Evolutionary conservation across 2,797 vertebrate genomes (phyloP).

Genomic region (Geotrypetes seraphini): DNA sequence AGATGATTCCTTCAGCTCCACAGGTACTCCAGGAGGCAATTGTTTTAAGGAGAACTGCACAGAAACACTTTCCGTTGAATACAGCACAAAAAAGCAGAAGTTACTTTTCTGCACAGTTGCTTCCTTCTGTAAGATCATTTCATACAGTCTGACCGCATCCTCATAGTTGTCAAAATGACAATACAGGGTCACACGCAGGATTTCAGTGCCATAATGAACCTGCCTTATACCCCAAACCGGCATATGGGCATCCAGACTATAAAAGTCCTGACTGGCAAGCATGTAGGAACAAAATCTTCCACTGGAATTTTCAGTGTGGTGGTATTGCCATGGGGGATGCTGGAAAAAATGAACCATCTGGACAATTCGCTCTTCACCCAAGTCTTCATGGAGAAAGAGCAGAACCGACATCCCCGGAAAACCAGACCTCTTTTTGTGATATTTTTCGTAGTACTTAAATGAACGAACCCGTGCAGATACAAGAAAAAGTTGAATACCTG

Average conservation of each 20-base stretch:
- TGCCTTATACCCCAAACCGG: slow-evolving; percentile 82
- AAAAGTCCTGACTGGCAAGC: slow-evolving; percentile 70
- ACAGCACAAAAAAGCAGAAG: slow-evolving; percentile 71
- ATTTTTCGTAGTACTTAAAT: slow-evolving; percentile 27
- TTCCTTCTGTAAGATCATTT: slow-evolving; percentile 72
- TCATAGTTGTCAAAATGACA: slow-evolving; percentile 81
- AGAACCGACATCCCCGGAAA: slow-evolving; percentile 80
- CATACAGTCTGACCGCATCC: slow-evolving; percentile 75
- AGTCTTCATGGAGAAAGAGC: slow-evolving; percentile 75
- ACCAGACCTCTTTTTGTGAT: slow-evolving; percentile 28
- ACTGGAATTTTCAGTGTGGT: slow-evolving; percentile 43
- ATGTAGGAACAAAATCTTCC: slow-evolving; percentile 33
- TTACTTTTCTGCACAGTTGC: slow-evolving; percentile 58
- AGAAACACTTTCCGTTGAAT: slow-evolving; percentile 16
- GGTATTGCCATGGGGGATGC: slow-evolving; percentile 74
- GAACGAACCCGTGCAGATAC: slow-evolving; percentile 75
- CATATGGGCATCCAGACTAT: slow-evolving; percentile 75
- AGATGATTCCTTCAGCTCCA: slow-evolving; percentile 62
- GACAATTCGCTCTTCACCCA: slow-evolving; percentile 75
- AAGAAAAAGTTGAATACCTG: slow-evolving; percentile 67
- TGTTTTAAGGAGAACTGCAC: slow-evolving; percentile 85
- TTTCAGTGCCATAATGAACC: slow-evolving; percentile 66
- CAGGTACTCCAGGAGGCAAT: slow-evolving; percentile 62
- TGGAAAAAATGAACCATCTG: slow-evolving; percentile 74
- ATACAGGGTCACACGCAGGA: slow-evolving; percentile 77